Evolutionary conservation across 2,113 vertebrate genomes (phyloP).

Genomic region (Phocoena sinus): DNA sequence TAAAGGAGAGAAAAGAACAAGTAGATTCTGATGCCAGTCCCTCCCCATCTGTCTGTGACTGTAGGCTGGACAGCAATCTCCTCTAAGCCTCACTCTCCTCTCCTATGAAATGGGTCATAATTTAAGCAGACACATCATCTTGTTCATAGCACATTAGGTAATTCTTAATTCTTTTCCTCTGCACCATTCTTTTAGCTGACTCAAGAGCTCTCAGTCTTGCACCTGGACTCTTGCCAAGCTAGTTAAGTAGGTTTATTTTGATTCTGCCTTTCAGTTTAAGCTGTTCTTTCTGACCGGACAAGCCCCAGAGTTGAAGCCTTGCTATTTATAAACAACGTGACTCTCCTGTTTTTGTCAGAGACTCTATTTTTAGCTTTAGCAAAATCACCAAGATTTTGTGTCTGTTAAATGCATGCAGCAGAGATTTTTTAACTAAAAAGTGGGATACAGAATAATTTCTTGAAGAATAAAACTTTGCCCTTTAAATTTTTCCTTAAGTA

Average conservation of each 20-base stretch:
- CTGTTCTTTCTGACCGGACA: conserved; percentile 49
- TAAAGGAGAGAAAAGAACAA: not conserved
- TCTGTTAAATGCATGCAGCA: conserved; percentile 41
- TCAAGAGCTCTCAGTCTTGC: not conserved
- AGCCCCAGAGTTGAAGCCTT: conserved; percentile 26
- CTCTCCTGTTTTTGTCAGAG: conserved; percentile 8
- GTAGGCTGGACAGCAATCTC: accelerated
- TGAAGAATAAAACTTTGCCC: not conserved
- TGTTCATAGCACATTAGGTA: not conserved
- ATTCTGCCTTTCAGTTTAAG: conserved; percentile 29
- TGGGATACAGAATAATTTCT: not conserved
- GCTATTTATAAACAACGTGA: conserved; percentile 69
- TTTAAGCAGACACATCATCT: not conserved
- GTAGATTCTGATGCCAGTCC: not conserved
- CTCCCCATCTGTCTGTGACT: not conserved
- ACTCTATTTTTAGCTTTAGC: conserved; percentile 65
- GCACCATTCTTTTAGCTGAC: not conserved
- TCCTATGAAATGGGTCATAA: not conserved
- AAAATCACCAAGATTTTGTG: conserved; percentile 57
- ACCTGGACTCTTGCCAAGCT: not conserved
- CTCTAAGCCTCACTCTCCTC: not conserved
- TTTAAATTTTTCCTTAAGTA: conserved; percentile 20
- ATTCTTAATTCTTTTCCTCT: not conserved
- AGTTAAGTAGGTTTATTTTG: conserved; percentile 45
- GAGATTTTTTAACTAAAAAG: not conserved